These are phyloP conservation scores for Euphydryas editha DNA, from an alignment of 2,888 invertebrate genomes.

Conservation along the genomic window DNA sequence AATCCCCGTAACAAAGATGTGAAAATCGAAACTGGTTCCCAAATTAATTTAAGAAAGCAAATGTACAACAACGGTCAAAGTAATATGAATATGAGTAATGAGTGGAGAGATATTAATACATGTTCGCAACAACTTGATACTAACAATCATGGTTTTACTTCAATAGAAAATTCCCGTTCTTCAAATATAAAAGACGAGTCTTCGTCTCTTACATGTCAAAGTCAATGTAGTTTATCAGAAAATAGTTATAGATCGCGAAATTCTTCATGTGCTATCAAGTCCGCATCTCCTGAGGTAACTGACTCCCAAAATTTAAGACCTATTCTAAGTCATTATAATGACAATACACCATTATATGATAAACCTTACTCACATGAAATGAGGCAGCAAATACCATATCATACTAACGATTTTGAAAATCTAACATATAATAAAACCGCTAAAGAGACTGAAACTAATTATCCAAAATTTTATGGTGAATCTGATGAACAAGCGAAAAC, in stretches of 20 bases:
- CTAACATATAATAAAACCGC: slow-evolving; percentile 66
- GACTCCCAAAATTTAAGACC: slow-evolving; percentile 85
- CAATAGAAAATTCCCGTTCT: slow-evolving; percentile 47
- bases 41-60: slow-evolving; percentile 59
- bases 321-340: slow-evolving; percentile 72
- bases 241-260: slow-evolving; percentile 72
- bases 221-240: slow-evolving; percentile 66
- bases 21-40: slow-evolving; percentile 71
- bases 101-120: slow-evolving; percentile 70
- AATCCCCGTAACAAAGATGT: slow-evolving; percentile 53
- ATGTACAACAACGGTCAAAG: slow-evolving; percentile 50
- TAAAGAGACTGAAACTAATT: slow-evolving; percentile 67
- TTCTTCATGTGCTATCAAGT: slow-evolving; percentile 59
- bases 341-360: slow-evolving; percentile 63
- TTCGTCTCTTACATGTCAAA: slow-evolving; percentile 65
- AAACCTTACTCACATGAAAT: slow-evolving; percentile 62
- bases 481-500: slow-evolving; percentile 70
- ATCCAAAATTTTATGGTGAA: slow-evolving; percentile 77
- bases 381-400: slow-evolving; percentile 61
- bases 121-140: slow-evolving; percentile 61
- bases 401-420: slow-evolving; percentile 56
- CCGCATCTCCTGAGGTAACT: slow-evolving; percentile 60
- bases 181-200: slow-evolving; percentile 55
- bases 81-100: slow-evolving; percentile 65
- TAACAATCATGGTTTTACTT: slow-evolving; percentile 57